Conservation (phyloP, 2,797 vertebrate species). For the Crax fasciolata region DNA sequence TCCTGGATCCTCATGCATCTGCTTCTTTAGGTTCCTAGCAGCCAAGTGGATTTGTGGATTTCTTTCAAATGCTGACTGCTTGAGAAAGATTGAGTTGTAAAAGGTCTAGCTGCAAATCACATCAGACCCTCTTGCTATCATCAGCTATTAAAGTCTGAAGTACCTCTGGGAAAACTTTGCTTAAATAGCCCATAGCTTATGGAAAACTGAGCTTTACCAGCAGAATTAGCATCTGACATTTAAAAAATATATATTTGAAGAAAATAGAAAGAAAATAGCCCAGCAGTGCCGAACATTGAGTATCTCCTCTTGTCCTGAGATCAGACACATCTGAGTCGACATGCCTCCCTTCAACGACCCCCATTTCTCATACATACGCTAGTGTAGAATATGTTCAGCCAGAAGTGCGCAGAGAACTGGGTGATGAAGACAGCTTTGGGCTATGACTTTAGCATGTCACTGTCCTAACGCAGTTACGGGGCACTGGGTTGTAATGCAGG, state of each 20-base stretch:
- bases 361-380: fast-evolving
- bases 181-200: not conserved
- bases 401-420: not conserved
- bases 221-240: not conserved
- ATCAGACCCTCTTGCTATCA: not conserved
- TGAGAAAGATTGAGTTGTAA: not conserved
- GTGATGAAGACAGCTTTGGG: not conserved
- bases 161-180: not conserved
- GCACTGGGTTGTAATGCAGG: not conserved
- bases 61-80: not conserved
- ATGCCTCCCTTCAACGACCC: not conserved
- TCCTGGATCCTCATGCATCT: not conserved
- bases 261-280: not conserved
- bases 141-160: not conserved
- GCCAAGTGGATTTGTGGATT: not conserved
- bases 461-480: fast-evolving
- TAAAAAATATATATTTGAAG: not conserved
- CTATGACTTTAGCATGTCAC: not conserved
- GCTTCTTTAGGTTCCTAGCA: not conserved
- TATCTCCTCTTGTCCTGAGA: not conserved
- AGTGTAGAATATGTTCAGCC: not conserved
- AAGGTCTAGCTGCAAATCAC: not conserved
- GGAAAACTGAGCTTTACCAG: not conserved
- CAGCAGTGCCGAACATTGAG: not conserved
- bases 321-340: not conserved